phyloP scores from a whole-genome alignment of 2,113 vertebrate genomes.

The Callionymus lyra region DNA sequence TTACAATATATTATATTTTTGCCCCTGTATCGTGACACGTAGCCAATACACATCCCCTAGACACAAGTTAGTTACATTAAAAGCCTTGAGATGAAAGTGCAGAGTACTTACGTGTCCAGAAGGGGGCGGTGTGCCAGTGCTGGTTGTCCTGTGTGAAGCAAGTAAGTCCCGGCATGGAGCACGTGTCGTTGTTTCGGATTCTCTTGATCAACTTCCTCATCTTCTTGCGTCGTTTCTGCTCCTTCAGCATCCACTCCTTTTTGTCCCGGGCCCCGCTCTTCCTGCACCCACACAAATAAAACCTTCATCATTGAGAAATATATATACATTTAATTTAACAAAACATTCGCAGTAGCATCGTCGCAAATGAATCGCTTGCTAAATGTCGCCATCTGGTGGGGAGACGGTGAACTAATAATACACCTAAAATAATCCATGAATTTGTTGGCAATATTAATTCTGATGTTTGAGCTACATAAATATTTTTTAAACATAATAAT shows the following conservation, averaged over 20 bases:
- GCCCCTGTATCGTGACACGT: no score
- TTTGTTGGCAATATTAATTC: no score
- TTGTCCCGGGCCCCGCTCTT: constrained; percentile 83
- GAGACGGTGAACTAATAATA: not conserved
- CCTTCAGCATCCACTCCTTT: constrained; percentile 79
- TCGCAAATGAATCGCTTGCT: not conserved
- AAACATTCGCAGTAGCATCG: not conserved
- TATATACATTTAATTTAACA: not conserved
- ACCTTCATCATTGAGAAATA: not conserved
- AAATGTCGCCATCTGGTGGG: not conserved
- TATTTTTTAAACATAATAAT: no score
- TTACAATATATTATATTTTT: no score
- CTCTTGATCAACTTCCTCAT: constrained; percentile 89
- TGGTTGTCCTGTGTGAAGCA: constrained; percentile 98
- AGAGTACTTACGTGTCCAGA: constrained; percentile 82
- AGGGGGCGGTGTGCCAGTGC: constrained; percentile 93
- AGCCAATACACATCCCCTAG: no score
- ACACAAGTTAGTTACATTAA: not conserved
- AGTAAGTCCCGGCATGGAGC: constrained; percentile 95
- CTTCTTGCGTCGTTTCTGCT: constrained; percentile 89
- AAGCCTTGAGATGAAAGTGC: constrained; percentile 1
- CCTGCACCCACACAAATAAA: constrained; percentile 17
- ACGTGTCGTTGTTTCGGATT: constrained; percentile 88
- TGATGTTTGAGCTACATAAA: no score
- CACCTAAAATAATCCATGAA: no score